A percentile compares a stretch with the other conserved stretches of the same genome.
Conservation (phyloP, 2,888 invertebrate genomes). For the Drosophila trichaetosa region DNA sequence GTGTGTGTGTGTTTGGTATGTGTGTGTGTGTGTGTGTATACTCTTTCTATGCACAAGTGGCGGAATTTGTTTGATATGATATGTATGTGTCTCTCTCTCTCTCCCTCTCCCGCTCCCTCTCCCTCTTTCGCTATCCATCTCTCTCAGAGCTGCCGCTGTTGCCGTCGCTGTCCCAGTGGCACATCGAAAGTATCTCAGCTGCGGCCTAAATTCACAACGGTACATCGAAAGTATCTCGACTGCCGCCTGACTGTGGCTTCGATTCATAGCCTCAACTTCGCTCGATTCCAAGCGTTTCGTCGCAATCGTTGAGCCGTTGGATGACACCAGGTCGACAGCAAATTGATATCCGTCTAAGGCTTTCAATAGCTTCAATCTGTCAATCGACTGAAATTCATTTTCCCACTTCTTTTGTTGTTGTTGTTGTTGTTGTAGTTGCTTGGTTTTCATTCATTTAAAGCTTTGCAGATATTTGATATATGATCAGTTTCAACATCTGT, state of each 20-base stretch:
- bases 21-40: background rate
- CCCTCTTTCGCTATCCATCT: background rate
- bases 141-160: background rate
- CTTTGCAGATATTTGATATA: too few relatives aligned
- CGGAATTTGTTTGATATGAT: constrained; percentile 70
- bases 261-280: constrained; percentile 10
- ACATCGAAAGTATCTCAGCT: background rate
- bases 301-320: constrained; percentile 12
- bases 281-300: constrained; percentile 4
- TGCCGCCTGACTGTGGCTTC: constrained; percentile 2
- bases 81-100: background rate
- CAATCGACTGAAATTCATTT: background rate
- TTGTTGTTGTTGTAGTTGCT: background rate
- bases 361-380: background rate
- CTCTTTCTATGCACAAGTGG: constrained; percentile 16
- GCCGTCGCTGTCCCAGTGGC: background rate
- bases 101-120: background rate
- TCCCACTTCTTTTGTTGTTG: background rate
- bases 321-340: background rate
- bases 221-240: constrained; percentile 1
- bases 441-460: background rate
- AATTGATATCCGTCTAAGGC: constrained; percentile 6
- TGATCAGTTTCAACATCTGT: too few relatives aligned
- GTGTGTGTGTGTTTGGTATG: background rate
- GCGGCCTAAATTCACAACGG: constrained; percentile 7